A percentile compares a stretch with the other conserved stretches of the same genome.
Evolutionary conservation across 2,797 vertebrate species (phyloP).

Genomic region (Semaprochilodus insignis): DNA sequence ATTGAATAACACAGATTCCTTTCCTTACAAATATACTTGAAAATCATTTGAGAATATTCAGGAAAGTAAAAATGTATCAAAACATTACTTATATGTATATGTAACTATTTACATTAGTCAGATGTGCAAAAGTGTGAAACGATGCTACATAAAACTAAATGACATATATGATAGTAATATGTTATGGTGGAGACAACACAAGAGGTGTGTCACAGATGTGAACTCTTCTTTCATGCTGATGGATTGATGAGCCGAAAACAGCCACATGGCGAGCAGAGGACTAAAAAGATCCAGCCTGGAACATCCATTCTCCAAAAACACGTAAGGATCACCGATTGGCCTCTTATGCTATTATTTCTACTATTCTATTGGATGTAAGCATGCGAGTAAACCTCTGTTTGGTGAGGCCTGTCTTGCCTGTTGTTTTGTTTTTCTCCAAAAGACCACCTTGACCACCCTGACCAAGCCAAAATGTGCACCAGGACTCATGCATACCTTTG

Average conservation of each 20-base stretch:
- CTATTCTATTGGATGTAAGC: not conserved
- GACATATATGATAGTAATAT: constrained; percentile 12
- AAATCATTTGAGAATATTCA: too few species aligned
- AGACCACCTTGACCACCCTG: not conserved
- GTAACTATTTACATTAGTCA: too few species aligned
- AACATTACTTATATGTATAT: too few species aligned
- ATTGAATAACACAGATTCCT: too few species aligned
- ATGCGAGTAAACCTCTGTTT: not conserved
- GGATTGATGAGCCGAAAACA: constrained; percentile 66
- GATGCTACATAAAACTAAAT: constrained; percentile 7
- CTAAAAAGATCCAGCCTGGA: not conserved
- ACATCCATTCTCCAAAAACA: not conserved
- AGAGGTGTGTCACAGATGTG: constrained; percentile 25
- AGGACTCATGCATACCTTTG: constrained; percentile 55
- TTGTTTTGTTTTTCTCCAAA: not conserved
- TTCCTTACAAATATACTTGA: too few species aligned
- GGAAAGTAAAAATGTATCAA: too few species aligned
- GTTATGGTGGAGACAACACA: not conserved
- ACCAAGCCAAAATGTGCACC: constrained; percentile 16
- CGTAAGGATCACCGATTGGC: not conserved
- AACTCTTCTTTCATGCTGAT: constrained; percentile 61
- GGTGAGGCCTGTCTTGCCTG: not conserved
- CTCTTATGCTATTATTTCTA: not conserved
- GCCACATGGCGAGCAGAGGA: constrained; percentile 77
- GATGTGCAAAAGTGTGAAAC: not conserved